These are phyloP conservation scores for Glaucidium brasilianum DNA, from an alignment of 2,113 vertebrate species.

Conservation along the genomic window DNA sequence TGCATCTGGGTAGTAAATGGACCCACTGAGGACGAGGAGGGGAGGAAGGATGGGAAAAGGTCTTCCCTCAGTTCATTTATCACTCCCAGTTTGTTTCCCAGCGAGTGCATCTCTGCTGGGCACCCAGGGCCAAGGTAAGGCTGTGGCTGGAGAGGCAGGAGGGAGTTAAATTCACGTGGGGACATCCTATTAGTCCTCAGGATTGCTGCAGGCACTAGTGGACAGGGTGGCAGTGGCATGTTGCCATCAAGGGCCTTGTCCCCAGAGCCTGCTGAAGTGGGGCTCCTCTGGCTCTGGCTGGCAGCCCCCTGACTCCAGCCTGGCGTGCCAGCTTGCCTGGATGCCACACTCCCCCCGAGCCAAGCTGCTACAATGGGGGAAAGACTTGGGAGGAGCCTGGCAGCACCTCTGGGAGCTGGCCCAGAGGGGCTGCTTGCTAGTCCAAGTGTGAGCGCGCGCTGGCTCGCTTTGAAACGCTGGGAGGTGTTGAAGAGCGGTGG, in stretches of 20 bases:
- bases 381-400: neutral
- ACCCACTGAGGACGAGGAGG: neutral
- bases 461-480: neutral
- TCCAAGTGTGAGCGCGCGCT: rapidly evolving
- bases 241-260: rapidly evolving
- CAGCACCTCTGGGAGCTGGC: neutral
- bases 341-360: rapidly evolving
- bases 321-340: neutral
- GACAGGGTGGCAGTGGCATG: neutral
- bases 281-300: neutral
- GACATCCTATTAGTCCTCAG: neutral
- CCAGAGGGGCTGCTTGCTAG: neutral
- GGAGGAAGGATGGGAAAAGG: neutral
- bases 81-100: neutral
- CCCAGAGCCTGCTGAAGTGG: neutral
- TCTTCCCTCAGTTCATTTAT: neutral
- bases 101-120: neutral
- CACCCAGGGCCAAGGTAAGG: neutral
- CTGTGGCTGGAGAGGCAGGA: neutral
- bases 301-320: neutral
- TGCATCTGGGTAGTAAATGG: neutral
- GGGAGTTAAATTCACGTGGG: neutral
- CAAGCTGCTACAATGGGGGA: neutral
- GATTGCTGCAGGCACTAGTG: neutral
- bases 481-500: neutral